A percentile compares a stretch with the other conserved stretches of the same genome.
These are phyloP conservation scores for Drosophila asahinai DNA, from an alignment of 1,140 invertebrate species.

Conservation along the genomic window DNA sequence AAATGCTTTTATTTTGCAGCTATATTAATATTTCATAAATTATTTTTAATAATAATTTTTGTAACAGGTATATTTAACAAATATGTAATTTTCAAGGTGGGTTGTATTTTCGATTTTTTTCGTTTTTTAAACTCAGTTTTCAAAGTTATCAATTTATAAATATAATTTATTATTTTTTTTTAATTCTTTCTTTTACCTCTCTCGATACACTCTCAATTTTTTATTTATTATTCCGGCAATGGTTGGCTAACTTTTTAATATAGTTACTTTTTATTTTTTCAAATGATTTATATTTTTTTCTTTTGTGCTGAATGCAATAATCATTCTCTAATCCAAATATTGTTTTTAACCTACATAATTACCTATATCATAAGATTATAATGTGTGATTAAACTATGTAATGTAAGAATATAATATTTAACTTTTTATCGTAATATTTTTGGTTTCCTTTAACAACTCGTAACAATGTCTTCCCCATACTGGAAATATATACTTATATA, in stretches of 20 bases:
- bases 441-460: conserved; percentile 55
- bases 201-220: conserved; percentile 31
- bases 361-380: conserved; percentile 48
- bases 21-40: conserved; percentile 77
- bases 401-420: conserved; percentile 46
- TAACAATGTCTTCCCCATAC: conserved; percentile 61
- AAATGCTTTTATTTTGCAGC: conserved; percentile 77
- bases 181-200: conserved; percentile 38
- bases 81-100: conserved; percentile 84
- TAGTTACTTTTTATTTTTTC: conserved; percentile 47
- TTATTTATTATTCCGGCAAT: conserved; percentile 66
- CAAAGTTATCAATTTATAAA: conserved; percentile 63
- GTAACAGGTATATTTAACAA: conserved; percentile 82
- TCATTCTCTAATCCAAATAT: conserved; percentile 30
- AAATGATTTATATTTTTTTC: conserved; percentile 38
- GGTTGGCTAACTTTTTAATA: conserved; percentile 74
- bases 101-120: conserved; percentile 82
- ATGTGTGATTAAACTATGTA: conserved; percentile 49
- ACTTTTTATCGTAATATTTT: conserved; percentile 31
- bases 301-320: conserved; percentile 56
- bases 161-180: conserved; percentile 44
- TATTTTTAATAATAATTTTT: conserved; percentile 68
- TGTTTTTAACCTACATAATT: conserved; percentile 45
- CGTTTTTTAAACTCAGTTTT: conserved; percentile 81
- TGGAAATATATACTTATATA: conserved; percentile 3